These are phyloP conservation scores for Chalcosyrphus nemorum DNA, from an alignment of 2,888 invertebrate species.

Conservation along the genomic window DNA sequence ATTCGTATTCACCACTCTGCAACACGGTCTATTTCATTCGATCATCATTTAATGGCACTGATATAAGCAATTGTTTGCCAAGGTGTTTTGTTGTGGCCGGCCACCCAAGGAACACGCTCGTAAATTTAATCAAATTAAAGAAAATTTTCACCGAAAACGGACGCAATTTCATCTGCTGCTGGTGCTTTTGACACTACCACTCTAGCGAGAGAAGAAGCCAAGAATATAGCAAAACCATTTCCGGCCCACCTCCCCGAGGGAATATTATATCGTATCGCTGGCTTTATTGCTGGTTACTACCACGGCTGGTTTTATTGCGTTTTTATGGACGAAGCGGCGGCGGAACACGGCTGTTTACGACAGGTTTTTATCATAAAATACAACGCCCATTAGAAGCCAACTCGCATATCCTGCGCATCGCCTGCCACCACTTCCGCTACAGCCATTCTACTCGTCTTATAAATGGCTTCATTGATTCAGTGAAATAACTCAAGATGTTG, in stretches of 20 bases:
- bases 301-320: conserved; percentile 61
- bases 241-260: conserved; percentile 17
- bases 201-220: background rate
- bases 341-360: conserved; percentile 56
- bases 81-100: conserved; percentile 17
- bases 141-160: conserved; percentile 29
- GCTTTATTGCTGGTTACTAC: conserved; percentile 52
- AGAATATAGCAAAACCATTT: conserved; percentile 27
- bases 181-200: conserved; percentile 33
- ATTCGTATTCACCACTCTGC: background rate
- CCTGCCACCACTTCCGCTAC: background rate
- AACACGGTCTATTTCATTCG: conserved; percentile 11
- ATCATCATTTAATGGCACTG: conserved; percentile 52
- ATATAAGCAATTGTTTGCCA: conserved; percentile 46
- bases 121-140: conserved; percentile 68
- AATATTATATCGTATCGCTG: conserved; percentile 27
- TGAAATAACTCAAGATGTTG: conserved; percentile 66
- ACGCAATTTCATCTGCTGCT: conserved; percentile 33
- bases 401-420: conserved; percentile 17
- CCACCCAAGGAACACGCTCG: conserved; percentile 25
- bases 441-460: conserved; percentile 16
- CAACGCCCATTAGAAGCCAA: conserved; percentile 47
- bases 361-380: conserved; percentile 60
- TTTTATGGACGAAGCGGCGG: conserved; percentile 58
- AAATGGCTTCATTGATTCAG: conserved; percentile 66